Base-by-base conservation (phyloP, 1,140 invertebrate species). In the Macrobrachium rosenbergii region DNA sequence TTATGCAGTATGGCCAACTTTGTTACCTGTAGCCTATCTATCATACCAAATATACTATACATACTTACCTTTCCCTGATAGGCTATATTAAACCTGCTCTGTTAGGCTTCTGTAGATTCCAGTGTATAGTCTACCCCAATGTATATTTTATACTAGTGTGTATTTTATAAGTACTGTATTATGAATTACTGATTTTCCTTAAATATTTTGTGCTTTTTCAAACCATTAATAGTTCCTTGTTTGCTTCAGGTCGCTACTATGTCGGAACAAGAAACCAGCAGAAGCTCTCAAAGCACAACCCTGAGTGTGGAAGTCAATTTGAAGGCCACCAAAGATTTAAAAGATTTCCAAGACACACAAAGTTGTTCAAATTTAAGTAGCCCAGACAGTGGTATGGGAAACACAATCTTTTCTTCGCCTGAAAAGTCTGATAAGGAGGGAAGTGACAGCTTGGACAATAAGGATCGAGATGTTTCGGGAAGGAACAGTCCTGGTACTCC, bases 241-340 rank as follows among this genome's bases (percentile, higher is more conserved):
- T 72, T 45, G 21, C 58, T 52, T 17, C 84, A 87, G 84, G 67
- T 75, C 19, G 80, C 60, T 63, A 81, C 84, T 87, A 87, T 87
- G 84, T 87, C 78, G 64, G 84, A 87, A 45, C 84, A 87, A 75
- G 84, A 87, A 78, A 87, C 78, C 78, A 87, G 84, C 62, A 87
- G 84, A 87, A 87, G 84, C 69, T 64, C 67, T 59, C 63, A 72
- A 19, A 87, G 78, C 84, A 62, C 64, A 37, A 77, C 19, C 60
- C n/a, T 75, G 28, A 23, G 6, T 23, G 72, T 75, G 23, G 28
- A 75, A 23, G 45, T 43, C 16, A 75, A 43, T 37, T 7, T 37
- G 16, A 37, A 23, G 45, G 72, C 17, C 17, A 75, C 16, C 72
- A 23, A 52, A 52, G 37, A 67, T 58, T 59, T 64, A 12, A 45